phyloP scores from a whole-genome alignment of 2,888 invertebrate genomes.

The Meloe dianella region DNA sequence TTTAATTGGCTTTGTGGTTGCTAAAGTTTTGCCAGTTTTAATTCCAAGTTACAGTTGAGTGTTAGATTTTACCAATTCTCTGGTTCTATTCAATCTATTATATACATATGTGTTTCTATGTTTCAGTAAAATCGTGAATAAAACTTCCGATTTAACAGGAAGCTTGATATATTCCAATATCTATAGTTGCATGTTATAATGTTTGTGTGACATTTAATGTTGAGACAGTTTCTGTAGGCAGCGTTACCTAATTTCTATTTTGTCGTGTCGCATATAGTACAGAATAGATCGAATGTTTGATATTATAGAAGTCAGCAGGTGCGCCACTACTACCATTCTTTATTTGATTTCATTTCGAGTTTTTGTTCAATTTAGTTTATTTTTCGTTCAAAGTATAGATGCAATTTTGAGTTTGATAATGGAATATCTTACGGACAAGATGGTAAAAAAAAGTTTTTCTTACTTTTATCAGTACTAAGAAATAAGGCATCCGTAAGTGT shows the following conservation, averaged over 20 bases:
- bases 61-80: not conserved
- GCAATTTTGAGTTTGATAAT: slow-evolving; percentile 5
- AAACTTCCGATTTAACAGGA: not conserved
- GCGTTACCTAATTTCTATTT: slow-evolving; percentile 10
- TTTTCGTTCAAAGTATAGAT: not conserved
- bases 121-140: not conserved
- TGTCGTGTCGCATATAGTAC: not conserved
- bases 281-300: slow-evolving; percentile 1
- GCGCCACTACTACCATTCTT: not conserved
- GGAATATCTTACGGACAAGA: slow-evolving; percentile 3
- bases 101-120: not conserved
- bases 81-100: not conserved
- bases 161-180: slow-evolving; percentile 8
- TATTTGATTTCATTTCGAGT: slow-evolving; percentile 7
- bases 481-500: not conserved
- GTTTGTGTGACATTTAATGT: slow-evolving; percentile 6
- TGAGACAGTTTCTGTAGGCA: not conserved
- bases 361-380: not conserved
- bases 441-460: not conserved
- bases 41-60: not conserved
- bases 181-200: not conserved
- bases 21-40: not conserved
- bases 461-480: not conserved
- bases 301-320: slow-evolving; percentile 9
- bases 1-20: not conserved